These are phyloP conservation scores for Brotula barbata DNA, from an alignment of 2,797 vertebrate species.

Conservation along the genomic window DNA sequence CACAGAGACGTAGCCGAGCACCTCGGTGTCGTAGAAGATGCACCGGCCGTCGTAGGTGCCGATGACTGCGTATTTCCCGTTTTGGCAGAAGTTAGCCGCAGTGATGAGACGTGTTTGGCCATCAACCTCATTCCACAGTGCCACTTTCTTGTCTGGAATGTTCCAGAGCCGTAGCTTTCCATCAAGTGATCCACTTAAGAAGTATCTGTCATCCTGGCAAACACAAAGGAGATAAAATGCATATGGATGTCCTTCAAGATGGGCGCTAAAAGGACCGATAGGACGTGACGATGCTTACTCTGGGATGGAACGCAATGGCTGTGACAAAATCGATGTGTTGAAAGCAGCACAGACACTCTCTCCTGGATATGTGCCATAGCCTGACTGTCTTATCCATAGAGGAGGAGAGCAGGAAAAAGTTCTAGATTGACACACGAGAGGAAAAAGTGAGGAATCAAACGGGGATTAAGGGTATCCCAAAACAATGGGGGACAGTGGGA, in stretches of 20 bases:
- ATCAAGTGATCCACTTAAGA: conserved; percentile 95
- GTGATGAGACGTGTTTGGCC: conserved; percentile 98
- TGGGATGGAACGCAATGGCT: conserved; percentile 97
- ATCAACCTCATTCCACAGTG: conserved; percentile 98
- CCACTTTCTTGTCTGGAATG: conserved; percentile 99
- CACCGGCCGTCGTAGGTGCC: conserved; percentile 97
- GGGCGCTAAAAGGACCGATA: conserved; percentile 7
- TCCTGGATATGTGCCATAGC: conserved; percentile 98
- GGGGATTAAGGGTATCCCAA: background rate
- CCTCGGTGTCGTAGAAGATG: conserved; percentile 99
- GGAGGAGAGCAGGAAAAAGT: conserved; percentile 98
- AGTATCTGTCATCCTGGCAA: conserved; percentile 93
- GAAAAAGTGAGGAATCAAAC: background rate
- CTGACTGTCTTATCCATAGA: conserved; percentile 99
- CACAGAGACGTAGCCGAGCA: conserved; percentile 44
- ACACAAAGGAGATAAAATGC: conserved; percentile 12
- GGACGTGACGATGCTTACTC: conserved; percentile 80
- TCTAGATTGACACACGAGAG: conserved; percentile 73
- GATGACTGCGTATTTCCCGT: conserved; percentile 97
- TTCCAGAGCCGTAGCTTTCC: conserved; percentile 98
- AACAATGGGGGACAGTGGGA: background rate
- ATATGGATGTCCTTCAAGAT: conserved; percentile 8
- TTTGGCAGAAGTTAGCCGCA: conserved; percentile 99
- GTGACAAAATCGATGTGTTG: conserved; percentile 99
- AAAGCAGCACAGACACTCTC: conserved; percentile 98